phyloP scores from a whole-genome alignment of 2,888 invertebrate species.

The Druceiella hillmani region DNA sequence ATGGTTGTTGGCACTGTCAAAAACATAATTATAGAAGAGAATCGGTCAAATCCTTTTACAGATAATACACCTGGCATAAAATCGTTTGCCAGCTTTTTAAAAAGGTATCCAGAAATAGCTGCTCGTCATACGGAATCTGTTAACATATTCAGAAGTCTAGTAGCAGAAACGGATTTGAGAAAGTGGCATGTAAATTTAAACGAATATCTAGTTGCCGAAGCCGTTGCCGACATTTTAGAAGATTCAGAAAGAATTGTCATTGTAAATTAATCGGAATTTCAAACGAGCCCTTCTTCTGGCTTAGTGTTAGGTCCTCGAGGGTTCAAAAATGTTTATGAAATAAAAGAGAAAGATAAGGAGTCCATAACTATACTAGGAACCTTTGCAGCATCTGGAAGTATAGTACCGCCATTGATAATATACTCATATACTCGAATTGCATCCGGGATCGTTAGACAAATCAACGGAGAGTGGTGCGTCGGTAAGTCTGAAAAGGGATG shows the following conservation, averaged over 20 bases:
- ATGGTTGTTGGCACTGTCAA: too few relatives aligned
- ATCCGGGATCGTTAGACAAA: too few relatives aligned
- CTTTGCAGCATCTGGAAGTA: slow-evolving; percentile 2
- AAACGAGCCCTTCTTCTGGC: slow-evolving; percentile 5
- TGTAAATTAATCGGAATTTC: slow-evolving; percentile 19
- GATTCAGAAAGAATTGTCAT: slow-evolving; percentile 20
- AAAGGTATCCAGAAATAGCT: slow-evolving; percentile 5
- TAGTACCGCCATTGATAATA: slow-evolving; percentile 1
- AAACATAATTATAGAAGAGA: slow-evolving; percentile 9
- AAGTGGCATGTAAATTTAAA: slow-evolving; percentile 18
- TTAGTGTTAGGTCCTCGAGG: slow-evolving; percentile 7
- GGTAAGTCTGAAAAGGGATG: too few relatives aligned
- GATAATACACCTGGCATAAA: slow-evolving; percentile 10
- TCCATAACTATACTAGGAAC: slow-evolving; percentile 3
- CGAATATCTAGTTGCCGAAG: slow-evolving; percentile 18
- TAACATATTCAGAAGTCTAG: slow-evolving; percentile 15
- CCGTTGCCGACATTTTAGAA: slow-evolving; percentile 17
- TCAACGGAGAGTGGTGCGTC: too few relatives aligned
- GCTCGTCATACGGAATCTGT: slow-evolving; percentile 15
- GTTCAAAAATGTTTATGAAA: slow-evolving; percentile 5
- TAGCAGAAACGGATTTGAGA: slow-evolving; percentile 19
- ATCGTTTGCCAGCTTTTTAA: slow-evolving; percentile 8
- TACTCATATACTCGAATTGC: too few relatives aligned
- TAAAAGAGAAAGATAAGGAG: slow-evolving; percentile 5
- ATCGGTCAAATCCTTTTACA: slow-evolving; percentile 12